Evolutionary conservation across 2,113 vertebrate species (phyloP).

Genomic region (Struthidea cinerea): DNA sequence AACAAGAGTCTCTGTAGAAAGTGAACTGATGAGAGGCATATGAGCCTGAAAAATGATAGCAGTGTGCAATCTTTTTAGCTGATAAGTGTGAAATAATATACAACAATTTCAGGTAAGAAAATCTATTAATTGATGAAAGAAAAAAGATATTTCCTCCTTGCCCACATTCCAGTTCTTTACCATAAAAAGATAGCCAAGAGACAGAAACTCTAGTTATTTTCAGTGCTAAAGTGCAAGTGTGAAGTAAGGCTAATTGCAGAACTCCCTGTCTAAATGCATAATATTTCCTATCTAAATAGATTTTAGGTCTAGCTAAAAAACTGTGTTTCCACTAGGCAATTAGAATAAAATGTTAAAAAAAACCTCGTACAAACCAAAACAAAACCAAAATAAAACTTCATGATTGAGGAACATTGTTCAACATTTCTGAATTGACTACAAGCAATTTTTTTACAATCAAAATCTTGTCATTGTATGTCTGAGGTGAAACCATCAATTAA

Average conservation of each 20-base stretch:
- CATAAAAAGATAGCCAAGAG: background rate
- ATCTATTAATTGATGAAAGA: background rate
- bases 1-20: background rate
- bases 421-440: background rate
- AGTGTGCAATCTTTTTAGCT: background rate
- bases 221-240: background rate
- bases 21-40: background rate
- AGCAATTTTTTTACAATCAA: background rate
- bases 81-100: background rate
- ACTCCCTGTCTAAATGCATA: background rate
- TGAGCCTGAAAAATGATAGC: background rate
- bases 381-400: fast-evolving
- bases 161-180: background rate
- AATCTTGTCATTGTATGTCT: background rate
- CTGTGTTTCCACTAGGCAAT: background rate
- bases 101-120: background rate
- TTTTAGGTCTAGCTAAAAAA: background rate
- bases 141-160: background rate
- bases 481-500: background rate
- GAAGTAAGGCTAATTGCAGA: background rate
- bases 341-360: background rate
- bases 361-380: fast-evolving
- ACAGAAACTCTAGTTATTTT: background rate
- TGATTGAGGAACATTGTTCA: background rate
- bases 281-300: background rate